These are phyloP conservation scores for Eurois occulta DNA, from an alignment of 2,888 invertebrate species.

Conservation along the genomic window DNA sequence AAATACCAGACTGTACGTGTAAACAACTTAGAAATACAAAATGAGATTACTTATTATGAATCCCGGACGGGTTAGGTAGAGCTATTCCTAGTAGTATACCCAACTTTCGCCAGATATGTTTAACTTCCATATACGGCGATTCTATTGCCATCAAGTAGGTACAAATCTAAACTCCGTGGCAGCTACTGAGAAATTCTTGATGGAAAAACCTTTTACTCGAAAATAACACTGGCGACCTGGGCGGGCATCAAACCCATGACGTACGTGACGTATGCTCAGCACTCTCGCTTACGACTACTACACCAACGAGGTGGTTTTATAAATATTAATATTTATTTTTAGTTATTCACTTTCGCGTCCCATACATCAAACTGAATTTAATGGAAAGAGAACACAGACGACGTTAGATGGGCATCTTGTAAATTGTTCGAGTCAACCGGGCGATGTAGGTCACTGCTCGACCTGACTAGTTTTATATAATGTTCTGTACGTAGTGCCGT, in stretches of 20 bases:
- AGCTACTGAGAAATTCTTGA: not conserved
- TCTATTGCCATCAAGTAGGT: no score
- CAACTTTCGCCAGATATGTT: no score
- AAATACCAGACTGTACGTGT: not conserved
- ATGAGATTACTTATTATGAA: no score
- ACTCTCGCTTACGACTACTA: no score
- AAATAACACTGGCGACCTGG: no score
- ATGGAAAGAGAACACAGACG: slow-evolving; percentile 42
- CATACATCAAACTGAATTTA: slow-evolving; percentile 12
- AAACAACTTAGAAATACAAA: not conserved
- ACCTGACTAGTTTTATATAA: slow-evolving; percentile 10
- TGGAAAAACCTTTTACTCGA: no score
- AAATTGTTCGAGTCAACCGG: slow-evolving; percentile 46
- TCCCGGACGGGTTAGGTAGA: no score
- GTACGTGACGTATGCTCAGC: no score
- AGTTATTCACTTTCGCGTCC: not conserved
- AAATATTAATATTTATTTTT: not conserved
- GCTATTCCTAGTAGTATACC: no score
- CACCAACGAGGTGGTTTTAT: not conserved
- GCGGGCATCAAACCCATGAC: not conserved
- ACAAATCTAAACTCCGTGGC: not conserved
- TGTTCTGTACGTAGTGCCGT: not conserved
- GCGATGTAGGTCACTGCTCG: slow-evolving; percentile 44
- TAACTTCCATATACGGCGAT: no score
- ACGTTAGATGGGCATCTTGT: slow-evolving; percentile 43